Evolutionary conservation across 2,888 invertebrate species (phyloP), one percentile per base, ranked within the genome.

Genomic region (Eilema depressum): DNA sequence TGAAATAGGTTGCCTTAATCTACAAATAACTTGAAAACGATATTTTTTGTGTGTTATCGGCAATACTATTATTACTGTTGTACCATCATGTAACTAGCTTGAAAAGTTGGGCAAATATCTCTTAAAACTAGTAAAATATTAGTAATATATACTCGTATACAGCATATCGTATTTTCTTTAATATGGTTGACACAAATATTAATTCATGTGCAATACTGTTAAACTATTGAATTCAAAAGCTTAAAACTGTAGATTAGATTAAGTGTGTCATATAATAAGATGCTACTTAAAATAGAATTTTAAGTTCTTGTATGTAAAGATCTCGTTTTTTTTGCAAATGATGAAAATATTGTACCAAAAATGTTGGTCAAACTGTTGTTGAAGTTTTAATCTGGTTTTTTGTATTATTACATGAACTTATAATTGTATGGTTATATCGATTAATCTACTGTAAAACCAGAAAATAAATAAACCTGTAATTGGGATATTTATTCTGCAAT

Each of bases 121-220:
- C 78, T 75, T 76, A 74, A 68, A 26, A 57, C 62, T 57, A 56
- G 53, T n/a, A 75, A 67, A 79, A 82, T 81, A 78, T 80, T 84
- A 83, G 79, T 78, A 74, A 75, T 75, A 79, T 78, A 76, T 81
- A 82, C 56, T 74, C 64, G 68, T 82, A 81, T 82, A 83, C 79
- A 78, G 87, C 91, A 91, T 90, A 91, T 90, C 91, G 86, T 84
- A 85, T 76, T 83, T 76, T 75, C 69, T 76, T 72, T 64, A 33
- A 70, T 47, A 37, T 63, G 70, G 71, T 70, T 68, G 59, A 70
- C 66, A 71, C 63, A 28, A 63, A 68, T 30, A 65, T 67, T 70
- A 60, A n/a, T 71, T 64, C 33, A 68, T 69, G 73, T 74, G 73
- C 69, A 75, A 68, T 63, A 75, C 56, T 74, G 41, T 66, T 72